Conservation (phyloP, 2,888 invertebrate genomes). For the Capitulum mitella region DNA sequence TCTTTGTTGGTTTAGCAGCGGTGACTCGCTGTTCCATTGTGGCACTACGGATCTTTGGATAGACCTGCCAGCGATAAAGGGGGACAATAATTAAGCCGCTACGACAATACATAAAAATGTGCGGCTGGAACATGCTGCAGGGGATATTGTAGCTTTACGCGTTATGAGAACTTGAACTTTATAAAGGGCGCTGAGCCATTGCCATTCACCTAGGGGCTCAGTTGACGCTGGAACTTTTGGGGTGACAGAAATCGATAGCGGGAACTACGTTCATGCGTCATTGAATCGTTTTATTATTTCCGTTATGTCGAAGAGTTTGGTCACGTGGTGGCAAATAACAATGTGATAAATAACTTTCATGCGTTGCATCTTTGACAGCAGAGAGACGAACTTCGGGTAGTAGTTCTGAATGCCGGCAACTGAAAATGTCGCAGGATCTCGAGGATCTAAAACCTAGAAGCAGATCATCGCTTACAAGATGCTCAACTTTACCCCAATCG, state of each 20-base stretch:
- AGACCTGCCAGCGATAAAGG: conserved; percentile 1
- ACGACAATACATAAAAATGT: not conserved
- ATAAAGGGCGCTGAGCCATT: not conserved
- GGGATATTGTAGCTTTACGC: not conserved
- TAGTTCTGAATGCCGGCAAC: too few relatives aligned
- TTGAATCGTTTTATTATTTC: not conserved
- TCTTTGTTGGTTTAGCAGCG: not conserved
- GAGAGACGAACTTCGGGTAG: too few relatives aligned
- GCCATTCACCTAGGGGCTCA: not conserved
- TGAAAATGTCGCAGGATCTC: too few relatives aligned
- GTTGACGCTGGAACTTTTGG: not conserved
- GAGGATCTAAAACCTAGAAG: too few relatives aligned
- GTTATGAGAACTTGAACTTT: not conserved
- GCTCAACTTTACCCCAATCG: too few relatives aligned
- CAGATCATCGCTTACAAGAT: too few relatives aligned
- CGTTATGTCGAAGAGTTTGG: too few relatives aligned
- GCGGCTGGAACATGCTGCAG: not conserved
- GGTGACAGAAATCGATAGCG: not conserved
- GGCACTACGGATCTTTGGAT: not conserved
- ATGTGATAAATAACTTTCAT: too few relatives aligned
- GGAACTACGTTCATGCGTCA: not conserved
- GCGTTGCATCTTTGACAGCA: too few relatives aligned
- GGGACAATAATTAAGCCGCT: not conserved
- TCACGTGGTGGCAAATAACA: too few relatives aligned
- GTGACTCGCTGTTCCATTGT: not conserved